Base-by-base conservation (phyloP, 2,888 invertebrate genomes). In the Acrobasis suavella region DNA sequence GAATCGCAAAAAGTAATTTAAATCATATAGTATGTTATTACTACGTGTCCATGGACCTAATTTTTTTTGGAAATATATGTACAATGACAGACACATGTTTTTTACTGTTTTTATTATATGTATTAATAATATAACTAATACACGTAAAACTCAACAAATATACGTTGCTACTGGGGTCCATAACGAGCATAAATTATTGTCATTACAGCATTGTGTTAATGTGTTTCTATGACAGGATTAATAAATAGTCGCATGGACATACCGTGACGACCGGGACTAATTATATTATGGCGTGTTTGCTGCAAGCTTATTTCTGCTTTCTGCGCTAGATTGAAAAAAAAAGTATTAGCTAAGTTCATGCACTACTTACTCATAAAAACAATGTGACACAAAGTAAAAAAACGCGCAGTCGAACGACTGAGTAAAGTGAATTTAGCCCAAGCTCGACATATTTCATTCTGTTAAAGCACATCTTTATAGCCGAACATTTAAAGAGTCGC, bases 211-310 rank as follows among this genome's bases (percentile, higher is more conserved):
- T 64, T 65, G 63, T 65, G 63, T 63, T 71, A 67, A 69, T 63
- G 66, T 67, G 42, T 71, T 71, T 67, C 72, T 68, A 68, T 71
- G 68, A 71, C 72, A 65, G 66, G 68, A 75, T 75, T 69, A 69
- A 72, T 70, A 75, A 70, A 74, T 74, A 71, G 73, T 76, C 69
- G 72, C 69, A 70, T 73, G 72, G 69, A 72, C 68, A 73, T 76
- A 71, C 73, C 69, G 68, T 72, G 69, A 75, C 71, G 73, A 69
- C 72, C 76, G 76, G 74, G 71, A 72, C 74, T 85, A 85, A 86
- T 85, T 82, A 76, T 78, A 77, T 72, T 78, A 78, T 86, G 62
- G 85, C 86, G 83, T 86, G 86, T n/a, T 60, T 63, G 62, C 60
- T 63, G 17, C 12, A 52, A 9, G 39, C 17, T 51, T 37, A 38